Evolutionary conservation across 2,888 invertebrate species (phyloP).

Genomic region (Campoletis raptor): DNA sequence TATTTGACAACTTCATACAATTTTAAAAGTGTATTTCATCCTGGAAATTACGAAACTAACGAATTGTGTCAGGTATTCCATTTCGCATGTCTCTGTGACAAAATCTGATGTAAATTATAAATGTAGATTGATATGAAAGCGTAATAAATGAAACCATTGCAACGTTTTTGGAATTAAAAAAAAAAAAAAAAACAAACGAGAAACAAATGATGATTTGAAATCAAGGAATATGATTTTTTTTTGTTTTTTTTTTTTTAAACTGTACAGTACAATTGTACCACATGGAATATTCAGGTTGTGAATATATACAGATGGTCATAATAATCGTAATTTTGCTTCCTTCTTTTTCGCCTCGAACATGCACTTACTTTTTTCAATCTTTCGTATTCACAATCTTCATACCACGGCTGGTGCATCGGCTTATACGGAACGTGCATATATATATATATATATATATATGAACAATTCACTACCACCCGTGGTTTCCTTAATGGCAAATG

Average conservation of each 20-base stretch:
- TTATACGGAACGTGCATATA: conserved; percentile 20
- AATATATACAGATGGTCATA: conserved; percentile 24
- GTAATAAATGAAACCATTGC: background rate
- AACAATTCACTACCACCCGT: conserved; percentile 62
- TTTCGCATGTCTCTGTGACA: background rate
- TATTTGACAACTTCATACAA: background rate
- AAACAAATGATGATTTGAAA: background rate
- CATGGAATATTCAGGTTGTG: conserved; percentile 33
- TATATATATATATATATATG: background rate
- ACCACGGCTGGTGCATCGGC: conserved; percentile 30
- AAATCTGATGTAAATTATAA: background rate
- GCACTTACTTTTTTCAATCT: conserved; percentile 63
- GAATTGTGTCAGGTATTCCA: background rate
- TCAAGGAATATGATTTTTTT: background rate
- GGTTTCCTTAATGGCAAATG: conserved; percentile 69
- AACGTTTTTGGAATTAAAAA: background rate
- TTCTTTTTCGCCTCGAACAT: conserved; percentile 30
- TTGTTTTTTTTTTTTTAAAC: background rate
- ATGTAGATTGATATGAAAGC: background rate
- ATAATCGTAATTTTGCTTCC: conserved; percentile 55
- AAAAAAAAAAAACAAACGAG: background rate
- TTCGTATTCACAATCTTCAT: conserved; percentile 55
- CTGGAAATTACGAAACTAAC: background rate
- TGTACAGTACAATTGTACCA: background rate
- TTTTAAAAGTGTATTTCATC: background rate